These are phyloP conservation scores for Clarias platycephalus DNA, from an alignment of 2,797 vertebrate species.

Conservation along the genomic window DNA sequence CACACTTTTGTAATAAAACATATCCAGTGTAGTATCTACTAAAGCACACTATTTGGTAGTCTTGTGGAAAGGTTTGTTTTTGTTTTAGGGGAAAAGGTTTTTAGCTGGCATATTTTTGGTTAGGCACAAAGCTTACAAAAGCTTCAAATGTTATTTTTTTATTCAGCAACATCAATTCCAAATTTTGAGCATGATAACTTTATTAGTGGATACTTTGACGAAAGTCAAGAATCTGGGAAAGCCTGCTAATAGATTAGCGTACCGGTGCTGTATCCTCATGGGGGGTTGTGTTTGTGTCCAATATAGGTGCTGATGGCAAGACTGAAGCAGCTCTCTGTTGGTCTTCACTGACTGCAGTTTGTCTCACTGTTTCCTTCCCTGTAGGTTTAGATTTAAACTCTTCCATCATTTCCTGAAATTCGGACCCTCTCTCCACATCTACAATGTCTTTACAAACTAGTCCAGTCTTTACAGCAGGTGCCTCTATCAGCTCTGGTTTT, in stretches of 20 bases:
- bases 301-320: neutral
- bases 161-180: no score
- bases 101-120: no score
- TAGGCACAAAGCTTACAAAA: no score
- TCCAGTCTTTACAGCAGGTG: conserved; percentile 3
- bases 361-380: neutral
- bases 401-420: neutral
- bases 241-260: neutral
- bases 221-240: no score
- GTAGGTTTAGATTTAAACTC: neutral
- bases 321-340: neutral
- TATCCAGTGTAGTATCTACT: no score
- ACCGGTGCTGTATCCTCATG: conserved; percentile 22
- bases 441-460: conserved; percentile 4
- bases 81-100: no score
- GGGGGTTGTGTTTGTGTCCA: conserved; percentile 11
- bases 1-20: no score
- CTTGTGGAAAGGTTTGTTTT: no score
- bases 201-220: no score
- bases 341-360: conserved; percentile 7
- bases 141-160: no score
- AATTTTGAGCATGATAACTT: no score
- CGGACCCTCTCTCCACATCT: conserved; percentile 1
- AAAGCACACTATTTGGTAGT: no score
- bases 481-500: neutral